Conservation (phyloP, 53 echinoderm and acorn worm genomes). For the Henricia sp. region DNA sequence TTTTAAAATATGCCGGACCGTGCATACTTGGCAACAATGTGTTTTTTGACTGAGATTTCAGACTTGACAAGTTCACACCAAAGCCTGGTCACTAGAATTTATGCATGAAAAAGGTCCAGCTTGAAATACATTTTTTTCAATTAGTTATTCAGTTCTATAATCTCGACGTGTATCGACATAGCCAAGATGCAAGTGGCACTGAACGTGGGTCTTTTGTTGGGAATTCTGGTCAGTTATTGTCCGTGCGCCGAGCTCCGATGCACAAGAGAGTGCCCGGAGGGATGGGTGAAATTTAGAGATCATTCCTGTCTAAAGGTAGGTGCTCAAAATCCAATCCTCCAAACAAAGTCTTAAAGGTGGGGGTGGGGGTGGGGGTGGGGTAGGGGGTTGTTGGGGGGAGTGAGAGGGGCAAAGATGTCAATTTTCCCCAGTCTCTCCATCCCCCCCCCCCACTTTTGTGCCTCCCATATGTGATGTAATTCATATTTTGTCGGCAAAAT, state of each 20-base stretch:
- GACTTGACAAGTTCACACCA: too few relatives aligned
- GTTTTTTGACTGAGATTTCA: too few relatives aligned
- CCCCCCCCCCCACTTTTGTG: background rate
- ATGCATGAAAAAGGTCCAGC: too few relatives aligned
- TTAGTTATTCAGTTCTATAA: background rate
- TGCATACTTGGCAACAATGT: too few relatives aligned
- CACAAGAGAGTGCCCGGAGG: slow-evolving; percentile 35
- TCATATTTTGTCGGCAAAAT: too few relatives aligned
- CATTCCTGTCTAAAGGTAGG: slow-evolving; percentile 47
- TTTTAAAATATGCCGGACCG: too few relatives aligned
- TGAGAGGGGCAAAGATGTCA: background rate
- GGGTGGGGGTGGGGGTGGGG: background rate
- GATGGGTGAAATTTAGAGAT: slow-evolving; percentile 35
- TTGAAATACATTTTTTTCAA: background rate
- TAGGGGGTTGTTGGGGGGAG: too few relatives aligned
- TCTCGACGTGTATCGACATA: background rate
- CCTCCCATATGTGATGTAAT: too few relatives aligned
- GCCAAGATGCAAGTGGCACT: background rate
- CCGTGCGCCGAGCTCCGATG: background rate
- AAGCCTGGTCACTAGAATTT: too few relatives aligned
- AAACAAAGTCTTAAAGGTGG: background rate
- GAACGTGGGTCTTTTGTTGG: background rate
- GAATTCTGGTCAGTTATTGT: background rate
- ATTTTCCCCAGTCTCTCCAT: background rate
- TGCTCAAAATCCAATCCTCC: background rate